These are phyloP conservation scores for Netelia virgata DNA, from an alignment of 2,888 invertebrate genomes.

Conservation along the genomic window DNA sequence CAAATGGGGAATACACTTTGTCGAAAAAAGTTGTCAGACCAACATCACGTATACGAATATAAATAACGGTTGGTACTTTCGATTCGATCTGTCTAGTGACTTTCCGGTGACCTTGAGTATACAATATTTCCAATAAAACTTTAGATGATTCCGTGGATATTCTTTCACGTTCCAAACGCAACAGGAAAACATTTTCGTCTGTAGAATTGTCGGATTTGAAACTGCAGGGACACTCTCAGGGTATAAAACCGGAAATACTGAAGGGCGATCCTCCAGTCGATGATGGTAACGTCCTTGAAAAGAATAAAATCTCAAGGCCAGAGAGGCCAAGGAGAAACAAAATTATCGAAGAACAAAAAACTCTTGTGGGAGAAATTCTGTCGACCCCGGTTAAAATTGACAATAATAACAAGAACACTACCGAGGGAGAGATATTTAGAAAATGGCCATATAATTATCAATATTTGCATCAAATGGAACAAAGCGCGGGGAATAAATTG, in stretches of 20 bases:
- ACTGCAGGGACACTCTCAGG: background rate
- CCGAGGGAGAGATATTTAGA: slow-evolving; percentile 58
- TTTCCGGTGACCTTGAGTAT: background rate
- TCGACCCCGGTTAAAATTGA: background rate
- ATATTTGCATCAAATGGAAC: slow-evolving; percentile 5
- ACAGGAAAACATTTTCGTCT: too few species aligned
- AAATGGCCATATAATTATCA: slow-evolving; percentile 62
- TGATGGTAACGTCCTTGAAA: slow-evolving; percentile 27
- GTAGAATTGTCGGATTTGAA: background rate
- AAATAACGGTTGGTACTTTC: slow-evolving; percentile 45
- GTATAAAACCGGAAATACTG: background rate
- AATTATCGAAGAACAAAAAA: slow-evolving; percentile 4
- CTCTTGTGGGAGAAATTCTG: background rate
- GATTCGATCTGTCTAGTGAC: background rate
- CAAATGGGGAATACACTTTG: slow-evolving; percentile 78
- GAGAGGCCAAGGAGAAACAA: slow-evolving; percentile 31
- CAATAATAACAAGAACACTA: slow-evolving; percentile 11
- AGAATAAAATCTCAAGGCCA: slow-evolving; percentile 7
- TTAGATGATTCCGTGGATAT: too few species aligned
- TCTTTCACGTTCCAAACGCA: too few species aligned
- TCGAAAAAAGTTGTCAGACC: slow-evolving; percentile 79
- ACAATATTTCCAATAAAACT: background rate
- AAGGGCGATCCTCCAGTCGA: background rate
- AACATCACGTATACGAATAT: slow-evolving; percentile 10
- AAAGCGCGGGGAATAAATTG: background rate